Evolutionary conservation across 1,140 invertebrate species (phyloP), one percentile per base, ranked within the genome.

Genomic region (Solenopsis invicta): DNA sequence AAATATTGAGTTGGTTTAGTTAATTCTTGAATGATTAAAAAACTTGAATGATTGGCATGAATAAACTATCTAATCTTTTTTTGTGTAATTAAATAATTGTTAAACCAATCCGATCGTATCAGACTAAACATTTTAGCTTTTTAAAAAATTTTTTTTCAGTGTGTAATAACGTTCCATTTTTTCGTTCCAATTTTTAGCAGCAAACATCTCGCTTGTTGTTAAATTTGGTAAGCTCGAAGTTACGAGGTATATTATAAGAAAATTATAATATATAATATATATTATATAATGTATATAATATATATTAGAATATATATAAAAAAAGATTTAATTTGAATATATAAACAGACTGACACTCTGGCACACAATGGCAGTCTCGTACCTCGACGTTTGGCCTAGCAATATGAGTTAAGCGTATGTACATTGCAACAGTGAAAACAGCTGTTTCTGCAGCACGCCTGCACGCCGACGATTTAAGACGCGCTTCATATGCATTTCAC

Each of bases 371-470:
- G 13, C 37, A 75, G n/a, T 41, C 18, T 71, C 6, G 34, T 72
- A 71, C n/a, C 34, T 74, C 52, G 41, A 74, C 45, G 45, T 72
- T 81, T 4, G 37, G 34, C 34, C 37, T 16, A 72, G 10, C 16
- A n/a, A 69, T 67, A 41, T 71, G 37, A 74, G 18, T 45, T 74
- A 34, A 74, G 21, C 52, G 8, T 61, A 34, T 48, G 24, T 66
- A 59, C 66, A 52, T 80, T 50, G 45, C n/a, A 82, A 87, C 64
- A 52, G 37, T 66, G 34, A 24, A n/a, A 87, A 85, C 86, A 87
- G 86, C 78, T 87, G 86, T 87, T 41, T 8, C 41, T 87, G 86
- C 67, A 52, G 84, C n/a, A n/a, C n/a, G n/a, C 48, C 21, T 48
- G 41, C 29, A 45, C 64, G 37, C 21, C 54, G 13, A 37, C 54